Base-by-base conservation (phyloP, 2,797 vertebrate species). In the Notolabrus celidotus region DNA sequence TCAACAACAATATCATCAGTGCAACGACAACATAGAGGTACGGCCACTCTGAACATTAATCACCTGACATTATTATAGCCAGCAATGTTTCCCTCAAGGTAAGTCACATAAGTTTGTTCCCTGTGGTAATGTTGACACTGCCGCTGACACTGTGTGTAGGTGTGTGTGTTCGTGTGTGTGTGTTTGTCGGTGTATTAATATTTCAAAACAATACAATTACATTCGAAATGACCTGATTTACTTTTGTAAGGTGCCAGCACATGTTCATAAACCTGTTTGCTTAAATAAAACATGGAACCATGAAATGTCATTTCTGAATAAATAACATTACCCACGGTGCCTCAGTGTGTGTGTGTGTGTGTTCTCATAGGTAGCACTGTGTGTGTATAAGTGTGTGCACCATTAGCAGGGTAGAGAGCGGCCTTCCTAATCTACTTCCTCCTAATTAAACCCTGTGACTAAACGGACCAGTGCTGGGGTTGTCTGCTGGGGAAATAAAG, bases 381-480 rank as follows among this genome's bases (percentile, higher is more conserved):
- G 20, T 27, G 15, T 17, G 33, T 10, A 23, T 66, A 64, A 68
- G 45, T 68, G 63, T 61, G 34, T 25, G 59, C 53, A 61, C 63
- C 52, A 85, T 86, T 74, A 78, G 65, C 65, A 57, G 57, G 71
- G 61, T 77, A 70, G 75, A 82, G 77, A 85, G 72, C 88, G 80
- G 77, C 66, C 74, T 81, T 86, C 77, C 51, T 88, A 88, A 91
- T 91, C 79, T 86, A 71, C 81, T 79, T 87, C 75, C 77, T 82
- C 63, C 78, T 90, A 87, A 89, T 90, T 90, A 89, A 91, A 88
- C 86, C 71, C 84, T 87, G 81, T 88, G 86, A 88, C 88, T 92
- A 89, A 90, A 91, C 77, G 82, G 86, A 83, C 62, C 69, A 74
- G 65, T 71, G 68, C 70, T 60, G 38, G 73, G 83, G 71, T 77